Conservation (phyloP, 1,140 invertebrate species). For the Drosophila sturtevanti region DNA sequence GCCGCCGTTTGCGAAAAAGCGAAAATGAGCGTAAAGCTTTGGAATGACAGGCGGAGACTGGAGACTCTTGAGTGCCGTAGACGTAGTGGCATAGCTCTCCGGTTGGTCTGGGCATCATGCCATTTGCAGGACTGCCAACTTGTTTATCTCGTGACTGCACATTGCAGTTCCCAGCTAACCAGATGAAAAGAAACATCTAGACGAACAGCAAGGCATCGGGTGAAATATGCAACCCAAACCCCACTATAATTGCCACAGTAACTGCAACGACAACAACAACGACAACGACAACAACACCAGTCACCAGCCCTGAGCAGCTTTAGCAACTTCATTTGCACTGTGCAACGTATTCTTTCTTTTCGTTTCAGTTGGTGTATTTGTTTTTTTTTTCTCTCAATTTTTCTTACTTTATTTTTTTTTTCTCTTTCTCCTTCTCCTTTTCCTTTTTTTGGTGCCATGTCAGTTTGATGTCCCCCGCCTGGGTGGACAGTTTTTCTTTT, state of each 20-base stretch:
- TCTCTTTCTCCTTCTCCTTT: no score
- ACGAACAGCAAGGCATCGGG: background rate
- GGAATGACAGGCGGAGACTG: constrained; percentile 61
- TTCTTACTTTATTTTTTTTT: constrained; percentile 3
- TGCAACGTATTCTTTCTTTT: background rate
- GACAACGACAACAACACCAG: constrained; percentile 33
- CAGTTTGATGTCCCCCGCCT: constrained; percentile 46
- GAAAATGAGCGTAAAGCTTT: constrained; percentile 75
- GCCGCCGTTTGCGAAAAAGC: constrained; percentile 62
- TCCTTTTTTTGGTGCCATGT: constrained; percentile 24
- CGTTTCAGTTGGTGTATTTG: no score
- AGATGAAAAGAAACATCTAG: constrained; percentile 4
- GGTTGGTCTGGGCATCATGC: constrained; percentile 29
- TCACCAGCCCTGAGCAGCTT: constrained; percentile 58
- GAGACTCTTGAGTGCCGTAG: background rate
- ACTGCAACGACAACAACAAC: constrained; percentile 40
- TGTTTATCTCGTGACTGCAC: constrained; percentile 74
- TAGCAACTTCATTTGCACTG: constrained; percentile 75
- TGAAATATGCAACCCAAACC: constrained; percentile 15
- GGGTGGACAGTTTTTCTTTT: constrained; percentile 35
- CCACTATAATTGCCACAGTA: constrained; percentile 65
- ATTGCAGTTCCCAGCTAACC: constrained; percentile 22
- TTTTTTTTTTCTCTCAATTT: background rate
- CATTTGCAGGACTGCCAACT: constrained; percentile 70
- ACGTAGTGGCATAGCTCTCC: background rate